phyloP scores from a whole-genome alignment of 2,113 vertebrate genomes.

The Himantopus leucocephalus region DNA sequence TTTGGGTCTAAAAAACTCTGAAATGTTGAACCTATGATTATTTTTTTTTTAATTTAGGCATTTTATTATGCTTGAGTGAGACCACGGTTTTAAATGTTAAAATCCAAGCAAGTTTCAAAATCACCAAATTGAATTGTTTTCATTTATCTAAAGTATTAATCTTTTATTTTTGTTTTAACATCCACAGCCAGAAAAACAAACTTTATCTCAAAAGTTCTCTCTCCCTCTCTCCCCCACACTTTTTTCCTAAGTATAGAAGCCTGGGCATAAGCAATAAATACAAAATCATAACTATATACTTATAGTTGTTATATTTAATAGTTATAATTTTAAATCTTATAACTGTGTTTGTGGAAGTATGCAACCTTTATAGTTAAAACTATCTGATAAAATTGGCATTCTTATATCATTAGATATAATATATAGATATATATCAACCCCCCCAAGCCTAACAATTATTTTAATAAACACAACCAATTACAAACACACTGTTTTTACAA shows the following conservation, averaged over 20 bases:
- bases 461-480: neutral
- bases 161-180: neutral
- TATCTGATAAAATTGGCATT: neutral
- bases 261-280: neutral
- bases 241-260: neutral
- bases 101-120: neutral
- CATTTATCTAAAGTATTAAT: neutral
- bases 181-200: neutral
- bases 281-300: neutral
- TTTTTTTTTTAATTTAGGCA: neutral
- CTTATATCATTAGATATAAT: neutral
- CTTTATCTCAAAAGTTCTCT: neutral
- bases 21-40: neutral
- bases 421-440: neutral
- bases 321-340: neutral
- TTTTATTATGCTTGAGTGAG: neutral
- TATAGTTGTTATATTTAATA: neutral
- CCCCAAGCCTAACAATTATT: neutral
- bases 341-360: neutral
- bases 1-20: neutral
- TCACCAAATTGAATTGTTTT: neutral
- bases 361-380: neutral
- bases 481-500: neutral
- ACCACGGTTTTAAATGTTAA: neutral
- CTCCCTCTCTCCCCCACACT: fast-evolving